Evolutionary conservation across 2,888 invertebrate genomes (phyloP), one percentile per base, ranked within the genome.

Genomic region (Biston stratarius): DNA sequence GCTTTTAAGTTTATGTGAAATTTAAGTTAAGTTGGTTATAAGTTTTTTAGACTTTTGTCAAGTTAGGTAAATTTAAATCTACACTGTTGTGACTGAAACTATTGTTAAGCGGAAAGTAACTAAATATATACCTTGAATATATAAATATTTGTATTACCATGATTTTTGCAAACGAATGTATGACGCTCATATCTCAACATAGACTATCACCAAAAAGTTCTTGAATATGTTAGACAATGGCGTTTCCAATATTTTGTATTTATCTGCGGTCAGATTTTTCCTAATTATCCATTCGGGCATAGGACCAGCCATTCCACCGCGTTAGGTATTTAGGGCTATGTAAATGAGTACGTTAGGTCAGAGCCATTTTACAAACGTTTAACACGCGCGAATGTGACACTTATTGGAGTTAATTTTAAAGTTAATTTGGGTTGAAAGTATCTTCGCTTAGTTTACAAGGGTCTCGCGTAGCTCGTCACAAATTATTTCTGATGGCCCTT

Each of bases 271-370:
- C 70, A 69, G 68, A 73, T 75, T 75, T 75, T 71, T 75, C 64
- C 56, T 72, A 73, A 75, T 75, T 75, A 74, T 71, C 65, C 70
- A 72, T 75, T 75, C 74, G 61, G 64, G 63, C 45, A 51, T 49
- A 66, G 61, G 64, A 51, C 52, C 59, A 63, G 57, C 55, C 59
- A 52, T 65, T 69, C 57, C 61, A 55, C 45, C 66, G 52, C 63
- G 71, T 71, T 72, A 68, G 66, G 56, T 68, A 72, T 71, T 67
- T 70, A 72, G 68, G 63, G 33, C 59, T 61, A 69, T 67, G 67
- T 67, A 68, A 72, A 72, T 68, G 61, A 70, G 64, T 66, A 58
- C 66, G 57, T 70, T 71, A 72, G 62, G 68, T 63, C 64, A 61
- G 15, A 53, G 36, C 34, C 47, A 14, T 60, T 47, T 55, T 38